Evolutionary conservation across 2,113 vertebrate genomes (phyloP), one percentile per base, ranked within the genome.

Genomic region (Spermophilus dauricus): DNA sequence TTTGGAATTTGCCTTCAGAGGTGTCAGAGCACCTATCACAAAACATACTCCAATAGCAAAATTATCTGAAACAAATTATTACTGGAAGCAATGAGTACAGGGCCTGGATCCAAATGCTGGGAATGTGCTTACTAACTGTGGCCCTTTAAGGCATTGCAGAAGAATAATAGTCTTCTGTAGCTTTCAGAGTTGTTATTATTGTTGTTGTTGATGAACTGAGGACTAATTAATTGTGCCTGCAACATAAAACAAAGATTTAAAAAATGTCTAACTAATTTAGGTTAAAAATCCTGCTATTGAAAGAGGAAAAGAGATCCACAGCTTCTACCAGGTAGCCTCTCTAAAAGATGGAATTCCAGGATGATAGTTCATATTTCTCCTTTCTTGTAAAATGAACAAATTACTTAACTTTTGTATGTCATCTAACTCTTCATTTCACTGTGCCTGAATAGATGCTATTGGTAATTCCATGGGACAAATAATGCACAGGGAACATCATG

Each of bases 1-100:
- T 80, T 97, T 97, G 85, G 84, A 95, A 96, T 98, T 91, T 93
- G 70, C 88, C 69, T 95, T 93, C 73, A 72, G 94, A 95, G 82
- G 88, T 97, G 95, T 97, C 81, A 75, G 73, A 92, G 65, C 86
- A 95, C 73, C 95, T 97, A 96, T 91, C 94, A 75, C 89, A 88
- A 92, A 96, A 90, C 63, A 95, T 16, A 81, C 88, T 80, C 69
- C 82, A 80, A 37, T 9, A 75, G 91, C 69, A 95, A 89, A 94
- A 83, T 89, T 88, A 96, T 78, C 69, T 45, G 24, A 86, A 94
- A 51, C 63, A 95, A 93, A 95, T 93, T 56, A 77, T 92, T 94
- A 65, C 82, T 92, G 77, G 56, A 96, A 95, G 63, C 13, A 70
- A 53, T 1, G 8, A 89, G 70, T 26, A 1, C 30, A 39, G 91